Conservation (phyloP, 2,888 invertebrate genomes). For the Parnassius orleans region DNA sequence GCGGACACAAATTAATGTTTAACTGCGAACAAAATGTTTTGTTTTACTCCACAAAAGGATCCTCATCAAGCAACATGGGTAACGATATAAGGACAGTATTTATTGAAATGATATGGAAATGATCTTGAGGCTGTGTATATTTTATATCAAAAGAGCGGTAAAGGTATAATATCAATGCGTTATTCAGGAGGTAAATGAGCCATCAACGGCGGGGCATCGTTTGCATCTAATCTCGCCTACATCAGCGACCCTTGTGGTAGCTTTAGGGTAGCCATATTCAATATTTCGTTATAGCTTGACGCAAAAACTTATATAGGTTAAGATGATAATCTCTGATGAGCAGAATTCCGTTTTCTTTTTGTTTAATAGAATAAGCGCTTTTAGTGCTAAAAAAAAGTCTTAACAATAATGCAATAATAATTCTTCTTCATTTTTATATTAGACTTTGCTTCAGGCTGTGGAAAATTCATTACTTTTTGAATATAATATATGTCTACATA, state of each 20-base stretch:
- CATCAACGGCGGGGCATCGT: conserved; percentile 68
- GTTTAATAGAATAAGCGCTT: no score
- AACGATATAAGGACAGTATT: neutral
- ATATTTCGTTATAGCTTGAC: neutral
- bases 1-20: no score
- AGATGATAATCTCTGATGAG: no score
- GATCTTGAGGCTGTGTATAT: neutral
- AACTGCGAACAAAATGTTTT: no score
- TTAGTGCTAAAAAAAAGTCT: no score
- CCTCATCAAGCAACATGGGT: neutral
- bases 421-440: no score
- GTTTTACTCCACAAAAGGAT: no score
- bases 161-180: conserved; percentile 62
- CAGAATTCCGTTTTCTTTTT: no score
- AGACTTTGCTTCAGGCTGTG: no score
- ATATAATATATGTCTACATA: neutral
- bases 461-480: no score
- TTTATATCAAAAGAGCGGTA: conserved; percentile 34
- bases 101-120: neutral
- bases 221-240: conserved; percentile 73
- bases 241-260: conserved; percentile 50
- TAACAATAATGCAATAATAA: no score
- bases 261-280: conserved; percentile 26
- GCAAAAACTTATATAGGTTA: no score
- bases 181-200: conserved; percentile 76